Evolutionary conservation across 1,140 invertebrate genomes (phyloP).

Genomic region (Pseudomyrmex cubaensis): DNA sequence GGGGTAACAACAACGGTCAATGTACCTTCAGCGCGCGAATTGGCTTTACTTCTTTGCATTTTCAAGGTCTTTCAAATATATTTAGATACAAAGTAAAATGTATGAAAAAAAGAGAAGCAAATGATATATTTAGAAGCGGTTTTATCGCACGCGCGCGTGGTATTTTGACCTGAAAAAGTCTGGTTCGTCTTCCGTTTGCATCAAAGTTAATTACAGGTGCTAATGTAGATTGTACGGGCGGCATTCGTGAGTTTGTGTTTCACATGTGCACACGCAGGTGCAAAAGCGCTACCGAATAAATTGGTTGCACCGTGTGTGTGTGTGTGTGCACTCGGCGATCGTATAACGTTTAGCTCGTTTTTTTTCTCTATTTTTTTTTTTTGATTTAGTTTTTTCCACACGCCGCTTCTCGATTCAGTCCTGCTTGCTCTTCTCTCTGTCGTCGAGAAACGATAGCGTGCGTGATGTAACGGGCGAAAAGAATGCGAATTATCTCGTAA

Average conservation of each 20-base stretch:
- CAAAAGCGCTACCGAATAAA: neutral
- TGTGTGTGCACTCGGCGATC: slow-evolving; percentile 26
- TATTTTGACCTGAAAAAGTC: too few relatives aligned
- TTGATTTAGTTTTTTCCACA: neutral
- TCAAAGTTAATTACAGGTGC: slow-evolving; percentile 80
- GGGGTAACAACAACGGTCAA: slow-evolving; percentile 41
- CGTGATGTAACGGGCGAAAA: neutral
- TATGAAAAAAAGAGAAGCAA: neutral
- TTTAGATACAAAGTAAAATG: neutral
- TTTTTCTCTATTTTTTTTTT: neutral
- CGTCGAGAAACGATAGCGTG: slow-evolving; percentile 27
- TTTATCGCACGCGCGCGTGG: slow-evolving; percentile 32
- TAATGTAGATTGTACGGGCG: slow-evolving; percentile 74
- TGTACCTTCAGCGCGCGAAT: slow-evolving; percentile 11
- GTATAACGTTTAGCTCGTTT: slow-evolving; percentile 43
- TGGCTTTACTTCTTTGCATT: neutral
- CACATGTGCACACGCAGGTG: slow-evolving; percentile 38
- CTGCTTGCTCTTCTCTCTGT: neutral
- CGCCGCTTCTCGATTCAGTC: neutral
- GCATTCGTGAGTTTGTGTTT: slow-evolving; percentile 46
- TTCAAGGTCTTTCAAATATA: too few relatives aligned
- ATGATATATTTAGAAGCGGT: slow-evolving; percentile 8
- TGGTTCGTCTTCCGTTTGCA: slow-evolving; percentile 71
- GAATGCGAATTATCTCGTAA: neutral
- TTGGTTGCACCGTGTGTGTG: neutral